Percentiles rank a stretch among this genome's conserved stretches.
phyloP scores from a whole-genome alignment of 2,113 vertebrate genomes.

The Pagrus major region DNA sequence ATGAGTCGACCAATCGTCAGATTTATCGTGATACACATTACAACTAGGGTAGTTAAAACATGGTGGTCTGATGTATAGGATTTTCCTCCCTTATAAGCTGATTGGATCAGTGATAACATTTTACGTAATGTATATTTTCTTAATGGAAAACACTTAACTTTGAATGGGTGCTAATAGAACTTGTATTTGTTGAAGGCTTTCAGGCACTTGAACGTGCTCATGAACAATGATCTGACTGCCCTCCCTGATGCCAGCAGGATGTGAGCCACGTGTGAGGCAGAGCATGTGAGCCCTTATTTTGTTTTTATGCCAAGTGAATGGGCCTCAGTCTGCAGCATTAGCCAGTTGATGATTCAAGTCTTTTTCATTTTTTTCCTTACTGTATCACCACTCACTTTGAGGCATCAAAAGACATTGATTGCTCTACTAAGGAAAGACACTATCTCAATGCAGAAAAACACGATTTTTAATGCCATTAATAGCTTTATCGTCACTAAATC shows the following conservation, averaged over 20 bases:
- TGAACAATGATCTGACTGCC: slow-evolving; percentile 35
- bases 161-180: neutral
- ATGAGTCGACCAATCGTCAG: neutral
- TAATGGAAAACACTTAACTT: neutral
- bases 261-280: slow-evolving; percentile 47
- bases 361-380: neutral
- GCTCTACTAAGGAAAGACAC: no score
- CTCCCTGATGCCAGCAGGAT: slow-evolving; percentile 39
- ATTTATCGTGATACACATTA: neutral
- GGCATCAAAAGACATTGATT: neutral
- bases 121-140: neutral
- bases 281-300: slow-evolving; percentile 40
- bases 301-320: slow-evolving; percentile 39
- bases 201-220: slow-evolving; percentile 15
- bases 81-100: neutral
- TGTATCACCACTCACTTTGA: neutral
- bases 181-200: slow-evolving; percentile 9
- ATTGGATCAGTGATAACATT: neutral
- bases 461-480: neutral
- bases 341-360: neutral
- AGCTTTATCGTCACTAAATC: neutral
- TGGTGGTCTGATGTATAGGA: neutral
- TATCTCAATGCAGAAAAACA: no score
- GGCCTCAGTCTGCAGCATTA: slow-evolving; percentile 18
- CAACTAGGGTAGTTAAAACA: neutral